A percentile compares a stretch with the other conserved stretches of the same genome.
phyloP scores from a whole-genome alignment of 2,113 vertebrate genomes.

The Bungarus multicinctus region DNA sequence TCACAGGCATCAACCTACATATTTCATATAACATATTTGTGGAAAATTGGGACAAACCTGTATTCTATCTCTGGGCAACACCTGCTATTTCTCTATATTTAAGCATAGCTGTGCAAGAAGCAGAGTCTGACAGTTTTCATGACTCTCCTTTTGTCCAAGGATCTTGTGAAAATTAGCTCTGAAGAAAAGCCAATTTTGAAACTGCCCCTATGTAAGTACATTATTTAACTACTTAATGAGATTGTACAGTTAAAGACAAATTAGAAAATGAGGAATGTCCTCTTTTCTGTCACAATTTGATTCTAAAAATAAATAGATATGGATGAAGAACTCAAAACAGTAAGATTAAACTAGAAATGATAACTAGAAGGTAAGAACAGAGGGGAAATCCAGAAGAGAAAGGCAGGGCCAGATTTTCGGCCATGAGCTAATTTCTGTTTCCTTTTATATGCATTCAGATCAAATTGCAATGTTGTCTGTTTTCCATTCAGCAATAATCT shows the following conservation, averaged over 20 bases:
- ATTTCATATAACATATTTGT: neutral
- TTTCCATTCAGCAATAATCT: neutral
- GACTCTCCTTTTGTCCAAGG: neutral
- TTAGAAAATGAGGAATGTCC: neutral
- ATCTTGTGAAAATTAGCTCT: neutral
- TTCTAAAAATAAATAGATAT: constrained; percentile 45
- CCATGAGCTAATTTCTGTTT: neutral
- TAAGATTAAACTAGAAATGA: constrained; percentile 8
- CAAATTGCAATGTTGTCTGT: neutral
- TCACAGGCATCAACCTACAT: neutral
- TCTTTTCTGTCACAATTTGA: constrained; percentile 21
- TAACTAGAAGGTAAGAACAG: constrained; percentile 6
- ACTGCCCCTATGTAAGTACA: neutral
- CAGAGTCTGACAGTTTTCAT: neutral
- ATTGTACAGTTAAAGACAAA: neutral
- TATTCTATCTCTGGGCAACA: neutral
- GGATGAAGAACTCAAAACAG: neutral
- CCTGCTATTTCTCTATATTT: neutral
- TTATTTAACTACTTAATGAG: neutral
- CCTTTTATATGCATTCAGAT: neutral
- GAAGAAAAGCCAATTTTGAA: neutral
- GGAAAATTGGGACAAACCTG: neutral
- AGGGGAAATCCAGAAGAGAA: neutral
- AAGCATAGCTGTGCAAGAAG: neutral
- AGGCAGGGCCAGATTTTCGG: neutral